phyloP scores from a whole-genome alignment of 2,888 invertebrate genomes.

The Leptinotarsa rubiginosa region DNA sequence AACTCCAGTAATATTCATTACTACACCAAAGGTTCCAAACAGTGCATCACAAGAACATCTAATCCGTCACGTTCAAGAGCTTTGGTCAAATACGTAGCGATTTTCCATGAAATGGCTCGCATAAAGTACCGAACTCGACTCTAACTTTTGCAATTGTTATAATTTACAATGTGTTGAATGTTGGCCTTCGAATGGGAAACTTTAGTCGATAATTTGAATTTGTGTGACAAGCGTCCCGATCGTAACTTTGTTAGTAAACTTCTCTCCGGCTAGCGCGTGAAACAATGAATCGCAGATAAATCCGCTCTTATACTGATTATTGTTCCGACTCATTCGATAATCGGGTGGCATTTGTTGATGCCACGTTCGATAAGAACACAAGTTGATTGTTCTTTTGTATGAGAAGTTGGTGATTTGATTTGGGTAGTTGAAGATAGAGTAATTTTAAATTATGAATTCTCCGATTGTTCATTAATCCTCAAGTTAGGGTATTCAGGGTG shows the following conservation, averaged over 20 bases:
- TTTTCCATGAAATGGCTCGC: not conserved
- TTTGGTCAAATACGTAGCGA: conserved; percentile 3
- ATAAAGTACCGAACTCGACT: not conserved
- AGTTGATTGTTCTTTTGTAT: not conserved
- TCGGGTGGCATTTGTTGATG: conserved; percentile 5
- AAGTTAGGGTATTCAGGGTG: no score
- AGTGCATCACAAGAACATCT: no score
- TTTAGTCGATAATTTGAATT: conserved; percentile 25
- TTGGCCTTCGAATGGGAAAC: conserved; percentile 7
- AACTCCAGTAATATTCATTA: no score
- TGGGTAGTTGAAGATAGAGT: not conserved
- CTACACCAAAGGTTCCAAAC: no score
- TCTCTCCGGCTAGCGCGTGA: not conserved
- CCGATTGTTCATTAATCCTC: no score
- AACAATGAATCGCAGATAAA: conserved; percentile 6
- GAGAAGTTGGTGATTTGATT: not conserved
- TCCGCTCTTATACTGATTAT: conserved; percentile 18
- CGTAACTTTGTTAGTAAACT: conserved; percentile 23
- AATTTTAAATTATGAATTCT: no score
- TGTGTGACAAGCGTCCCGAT: conserved; percentile 17
- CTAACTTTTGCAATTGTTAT: conserved; percentile 21
- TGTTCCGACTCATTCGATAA: not conserved
- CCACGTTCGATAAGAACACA: not conserved
- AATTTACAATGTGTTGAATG: conserved; percentile 23
- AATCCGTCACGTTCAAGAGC: not conserved